Evolutionary conservation across 2,797 vertebrate species (phyloP).

Genomic region (Danio kyathit): DNA sequence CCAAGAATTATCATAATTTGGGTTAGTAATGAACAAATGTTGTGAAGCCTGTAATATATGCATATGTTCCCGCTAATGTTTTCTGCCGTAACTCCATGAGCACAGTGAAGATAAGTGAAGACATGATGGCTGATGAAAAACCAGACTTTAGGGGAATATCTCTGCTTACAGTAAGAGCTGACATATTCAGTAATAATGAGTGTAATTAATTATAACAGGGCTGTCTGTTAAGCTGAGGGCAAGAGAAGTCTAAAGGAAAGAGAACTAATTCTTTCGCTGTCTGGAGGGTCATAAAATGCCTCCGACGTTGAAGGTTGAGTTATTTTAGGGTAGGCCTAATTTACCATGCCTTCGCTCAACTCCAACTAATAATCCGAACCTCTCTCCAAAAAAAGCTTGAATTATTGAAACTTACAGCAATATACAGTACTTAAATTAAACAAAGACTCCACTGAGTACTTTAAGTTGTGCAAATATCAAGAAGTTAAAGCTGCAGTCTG

Average conservation of each 20-base stretch:
- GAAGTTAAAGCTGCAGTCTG: neutral
- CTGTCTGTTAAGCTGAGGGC: slow-evolving; percentile 35
- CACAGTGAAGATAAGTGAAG: neutral
- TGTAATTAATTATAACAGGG: slow-evolving; percentile 30
- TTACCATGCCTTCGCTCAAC: slow-evolving; percentile 65
- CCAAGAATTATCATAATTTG: neutral
- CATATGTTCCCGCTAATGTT: neutral
- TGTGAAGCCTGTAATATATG: neutral
- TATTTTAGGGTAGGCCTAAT: slow-evolving; percentile 54
- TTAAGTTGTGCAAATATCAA: neutral
- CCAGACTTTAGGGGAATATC: neutral
- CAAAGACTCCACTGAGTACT: neutral
- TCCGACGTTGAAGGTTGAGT: slow-evolving; percentile 41
- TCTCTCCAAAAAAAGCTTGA: slow-evolving; percentile 5
- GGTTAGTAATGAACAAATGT: neutral
- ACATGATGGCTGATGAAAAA: neutral
- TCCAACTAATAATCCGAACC: slow-evolving; percentile 25
- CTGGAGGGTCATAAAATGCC: slow-evolving; percentile 33
- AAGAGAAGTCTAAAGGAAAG: slow-evolving; percentile 24
- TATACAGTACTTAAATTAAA: neutral
- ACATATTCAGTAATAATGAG: slow-evolving; percentile 33
- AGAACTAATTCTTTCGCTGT: slow-evolving; percentile 26
- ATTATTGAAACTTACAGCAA: neutral
- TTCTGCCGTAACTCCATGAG: neutral
- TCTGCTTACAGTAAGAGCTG: slow-evolving; percentile 26